Percentiles rank a stretch among this genome's conserved stretches.
These are phyloP conservation scores for Limnephilus rhombicus DNA, from an alignment of 2,888 invertebrate species.

Conservation along the genomic window DNA sequence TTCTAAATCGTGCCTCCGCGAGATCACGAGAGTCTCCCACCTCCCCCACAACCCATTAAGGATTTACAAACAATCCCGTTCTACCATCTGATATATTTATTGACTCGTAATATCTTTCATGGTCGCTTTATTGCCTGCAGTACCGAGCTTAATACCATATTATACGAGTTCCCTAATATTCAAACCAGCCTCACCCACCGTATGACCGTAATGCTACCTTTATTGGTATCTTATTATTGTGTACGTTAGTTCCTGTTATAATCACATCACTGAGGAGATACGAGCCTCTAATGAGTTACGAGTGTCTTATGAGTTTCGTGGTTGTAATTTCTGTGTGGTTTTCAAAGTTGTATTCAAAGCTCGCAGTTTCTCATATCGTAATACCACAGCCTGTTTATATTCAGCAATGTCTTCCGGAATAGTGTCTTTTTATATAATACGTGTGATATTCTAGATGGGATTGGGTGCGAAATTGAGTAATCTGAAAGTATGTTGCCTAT, in stretches of 20 bases:
- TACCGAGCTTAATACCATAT: neutral
- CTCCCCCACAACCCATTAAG: slow-evolving; percentile 10
- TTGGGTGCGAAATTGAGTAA: no score
- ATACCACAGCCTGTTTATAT: neutral
- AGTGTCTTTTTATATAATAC: no score
- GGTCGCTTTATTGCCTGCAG: slow-evolving; percentile 35
- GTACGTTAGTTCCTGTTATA: neutral
- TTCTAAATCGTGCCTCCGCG: slow-evolving; percentile 21
- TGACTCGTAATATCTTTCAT: slow-evolving; percentile 19
- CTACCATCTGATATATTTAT: slow-evolving; percentile 29
- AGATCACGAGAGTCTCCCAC: slow-evolving; percentile 9
- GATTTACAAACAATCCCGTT: slow-evolving; percentile 45
- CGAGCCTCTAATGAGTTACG: neutral
- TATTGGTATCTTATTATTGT: slow-evolving; percentile 19
- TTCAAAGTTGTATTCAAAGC: neutral
- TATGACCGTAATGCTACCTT: slow-evolving; percentile 7
- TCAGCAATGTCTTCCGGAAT: neutral
- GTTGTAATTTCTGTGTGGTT: slow-evolving; percentile 2
- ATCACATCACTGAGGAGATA: neutral
- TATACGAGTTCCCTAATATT: neutral
- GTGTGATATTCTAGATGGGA: neutral
- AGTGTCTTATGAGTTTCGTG: slow-evolving; percentile 3
- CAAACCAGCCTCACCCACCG: neutral
- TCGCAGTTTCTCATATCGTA: neutral
- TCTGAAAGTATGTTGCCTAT: no score